A percentile compares a stretch with the other conserved stretches of the same genome.
Conservation (phyloP, 1,140 invertebrate genomes). For the Drosophila sp. region DNA sequence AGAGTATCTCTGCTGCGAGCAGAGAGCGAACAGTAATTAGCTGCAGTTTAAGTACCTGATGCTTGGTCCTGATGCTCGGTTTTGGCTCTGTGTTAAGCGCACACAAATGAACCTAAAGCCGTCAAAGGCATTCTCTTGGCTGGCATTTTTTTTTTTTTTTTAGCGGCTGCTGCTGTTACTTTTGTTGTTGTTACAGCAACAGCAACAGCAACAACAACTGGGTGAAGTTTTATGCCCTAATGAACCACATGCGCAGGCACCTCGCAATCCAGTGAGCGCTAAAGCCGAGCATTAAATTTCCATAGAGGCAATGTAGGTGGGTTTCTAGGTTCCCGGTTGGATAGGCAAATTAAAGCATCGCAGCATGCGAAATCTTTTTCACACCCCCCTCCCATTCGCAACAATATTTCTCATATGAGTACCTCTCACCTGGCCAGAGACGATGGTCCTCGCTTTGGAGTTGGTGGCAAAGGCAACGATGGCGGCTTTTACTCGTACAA, state of each 20-base stretch:
- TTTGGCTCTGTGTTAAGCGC: constrained; percentile 28
- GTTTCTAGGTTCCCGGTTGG: constrained; percentile 13
- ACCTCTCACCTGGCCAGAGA: not conserved
- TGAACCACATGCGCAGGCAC: constrained; percentile 31
- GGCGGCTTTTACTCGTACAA: constrained; percentile 38
- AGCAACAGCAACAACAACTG: constrained; percentile 26
- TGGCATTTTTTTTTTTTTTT: constrained; percentile 13
- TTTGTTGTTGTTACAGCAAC: constrained; percentile 16
- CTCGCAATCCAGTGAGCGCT: not conserved
- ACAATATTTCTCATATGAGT: constrained; percentile 43
- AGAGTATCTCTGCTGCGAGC: constrained; percentile 25
- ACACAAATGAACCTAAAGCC: constrained; percentile 66
- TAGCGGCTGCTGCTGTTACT: not conserved
- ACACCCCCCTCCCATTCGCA: constrained; percentile 16
- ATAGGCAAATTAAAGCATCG: constrained; percentile 49
- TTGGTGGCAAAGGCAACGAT: no score
- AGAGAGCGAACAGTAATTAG: constrained; percentile 57
- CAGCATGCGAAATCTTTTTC: constrained; percentile 35
- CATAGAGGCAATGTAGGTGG: constrained; percentile 10
- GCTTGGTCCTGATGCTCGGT: constrained; percentile 14
- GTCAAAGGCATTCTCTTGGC: constrained; percentile 44
- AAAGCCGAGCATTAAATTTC: constrained; percentile 6
- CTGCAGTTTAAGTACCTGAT: constrained; percentile 53
- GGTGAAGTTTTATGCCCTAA: constrained; percentile 30
- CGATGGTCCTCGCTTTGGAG: not conserved